Evolutionary conservation across 2,888 invertebrate genomes (phyloP).

Genomic region (Hirtodrosophila duncani): DNA sequence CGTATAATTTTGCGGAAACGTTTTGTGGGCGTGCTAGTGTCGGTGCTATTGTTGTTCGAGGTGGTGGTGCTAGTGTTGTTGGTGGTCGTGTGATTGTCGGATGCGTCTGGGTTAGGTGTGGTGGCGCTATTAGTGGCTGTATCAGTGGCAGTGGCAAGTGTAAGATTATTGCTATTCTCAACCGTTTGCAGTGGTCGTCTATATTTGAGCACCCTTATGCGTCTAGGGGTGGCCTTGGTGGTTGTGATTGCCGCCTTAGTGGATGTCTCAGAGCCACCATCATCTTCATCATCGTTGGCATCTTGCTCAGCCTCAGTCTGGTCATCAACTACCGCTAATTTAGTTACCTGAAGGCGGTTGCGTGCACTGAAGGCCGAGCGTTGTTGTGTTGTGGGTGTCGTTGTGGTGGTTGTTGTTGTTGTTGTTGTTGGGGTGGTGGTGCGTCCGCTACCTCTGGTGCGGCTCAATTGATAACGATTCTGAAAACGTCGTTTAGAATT

Average conservation of each 20-base stretch:
- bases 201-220: constrained; percentile 68
- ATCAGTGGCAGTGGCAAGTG: constrained; percentile 31
- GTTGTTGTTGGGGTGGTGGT: constrained; percentile 24
- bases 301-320: constrained; percentile 35
- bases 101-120: constrained; percentile 36
- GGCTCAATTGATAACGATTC: constrained; percentile 75
- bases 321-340: constrained; percentile 46
- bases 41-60: constrained; percentile 10
- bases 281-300: constrained; percentile 19
- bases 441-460: constrained; percentile 57
- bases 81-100: constrained; percentile 26
- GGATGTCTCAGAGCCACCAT: constrained; percentile 27
- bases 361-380: constrained; percentile 31
- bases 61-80: constrained; percentile 28
- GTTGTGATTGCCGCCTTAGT: constrained; percentile 1
- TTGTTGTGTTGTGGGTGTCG: constrained; percentile 20
- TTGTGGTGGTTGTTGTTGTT: constrained; percentile 19
- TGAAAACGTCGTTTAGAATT: constrained; percentile 78
- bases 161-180: constrained; percentile 46
- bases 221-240: constrained; percentile 53
- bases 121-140: constrained; percentile 64
- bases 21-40: constrained; percentile 56
- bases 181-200: constrained; percentile 55
- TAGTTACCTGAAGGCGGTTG: constrained; percentile 59
- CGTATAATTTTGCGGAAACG: constrained; percentile 72